Evolutionary conservation across 2,888 invertebrate species (phyloP).

Genomic region (Rhopalosiphum nymphaeae): DNA sequence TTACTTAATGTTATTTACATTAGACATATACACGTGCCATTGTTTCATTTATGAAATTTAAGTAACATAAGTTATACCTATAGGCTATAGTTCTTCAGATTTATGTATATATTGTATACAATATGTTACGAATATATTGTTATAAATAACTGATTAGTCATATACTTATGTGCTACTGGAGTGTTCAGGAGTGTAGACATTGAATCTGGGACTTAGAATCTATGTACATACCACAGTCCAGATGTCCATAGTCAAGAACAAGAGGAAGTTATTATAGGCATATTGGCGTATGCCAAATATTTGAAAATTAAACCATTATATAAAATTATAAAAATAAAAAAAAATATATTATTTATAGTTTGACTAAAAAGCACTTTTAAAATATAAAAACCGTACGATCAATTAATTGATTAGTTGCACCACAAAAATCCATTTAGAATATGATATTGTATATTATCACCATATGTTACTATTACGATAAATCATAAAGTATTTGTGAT

Average conservation of each 20-base stretch:
- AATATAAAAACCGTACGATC: not conserved
- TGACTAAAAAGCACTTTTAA: not conserved
- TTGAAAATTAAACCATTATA: not conserved
- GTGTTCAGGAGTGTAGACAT: not conserved
- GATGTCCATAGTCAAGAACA: not conserved
- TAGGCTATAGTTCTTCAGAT: not conserved
- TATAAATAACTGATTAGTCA: slow-evolving; percentile 11
- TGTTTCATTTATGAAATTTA: not conserved
- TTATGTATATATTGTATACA: not conserved
- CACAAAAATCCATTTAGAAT: not conserved
- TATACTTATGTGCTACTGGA: not conserved
- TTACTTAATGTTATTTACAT: not conserved
- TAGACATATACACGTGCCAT: not conserved
- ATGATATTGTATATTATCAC: not conserved
- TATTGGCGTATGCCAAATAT: not conserved
- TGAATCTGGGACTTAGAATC: not conserved
- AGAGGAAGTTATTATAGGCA: not conserved
- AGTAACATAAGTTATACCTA: not conserved
- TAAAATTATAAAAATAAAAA: not conserved
- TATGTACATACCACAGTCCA: not conserved
- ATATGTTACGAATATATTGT: not conserved
- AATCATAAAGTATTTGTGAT: not conserved
- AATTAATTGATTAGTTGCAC: not conserved
- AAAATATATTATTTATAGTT: not conserved
- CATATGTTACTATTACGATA: not conserved